phyloP scores from a whole-genome alignment of 2,888 invertebrate genomes.

The Parthenolecanium corni region DNA sequence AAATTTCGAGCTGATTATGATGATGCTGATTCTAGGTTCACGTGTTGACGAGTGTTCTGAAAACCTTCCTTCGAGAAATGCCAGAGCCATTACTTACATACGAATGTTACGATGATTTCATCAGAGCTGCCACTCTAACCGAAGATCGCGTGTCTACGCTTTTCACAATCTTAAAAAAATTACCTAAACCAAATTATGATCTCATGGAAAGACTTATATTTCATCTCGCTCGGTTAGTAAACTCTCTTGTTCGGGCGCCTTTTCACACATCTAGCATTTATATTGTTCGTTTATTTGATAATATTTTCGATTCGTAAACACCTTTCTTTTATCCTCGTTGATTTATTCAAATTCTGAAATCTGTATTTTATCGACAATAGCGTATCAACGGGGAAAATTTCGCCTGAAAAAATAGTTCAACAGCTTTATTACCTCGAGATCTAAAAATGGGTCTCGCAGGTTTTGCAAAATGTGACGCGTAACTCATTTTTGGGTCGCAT shows the following conservation, averaged over 20 bases:
- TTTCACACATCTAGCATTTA: no score
- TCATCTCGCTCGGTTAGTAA: constrained; percentile 59
- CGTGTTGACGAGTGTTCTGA: constrained; percentile 78
- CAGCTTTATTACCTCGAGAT: no score
- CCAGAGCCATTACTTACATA: constrained; percentile 85
- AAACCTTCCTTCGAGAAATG: constrained; percentile 81
- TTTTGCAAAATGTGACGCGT: no score
- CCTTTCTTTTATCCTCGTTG: constrained; percentile 2
- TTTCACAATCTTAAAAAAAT: constrained; percentile 73
- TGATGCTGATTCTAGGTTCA: constrained; percentile 57
- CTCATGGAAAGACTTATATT: constrained; percentile 85
- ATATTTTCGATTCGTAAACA: neutral
- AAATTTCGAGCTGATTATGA: no score
- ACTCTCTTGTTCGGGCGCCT: neutral
- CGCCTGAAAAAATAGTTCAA: no score
- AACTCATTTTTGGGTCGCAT: no score
- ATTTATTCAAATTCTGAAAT: no score
- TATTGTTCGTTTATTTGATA: no score
- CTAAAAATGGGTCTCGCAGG: no score
- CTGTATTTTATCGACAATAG: neutral
- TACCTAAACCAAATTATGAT: constrained; percentile 80
- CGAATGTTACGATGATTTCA: constrained; percentile 88
- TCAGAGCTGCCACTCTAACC: constrained; percentile 73
- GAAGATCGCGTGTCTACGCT: constrained; percentile 77
- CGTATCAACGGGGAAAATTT: neutral